Base-by-base conservation (phyloP, 1,140 invertebrate genomes). In the Anagrus nilaparvatae region DNA sequence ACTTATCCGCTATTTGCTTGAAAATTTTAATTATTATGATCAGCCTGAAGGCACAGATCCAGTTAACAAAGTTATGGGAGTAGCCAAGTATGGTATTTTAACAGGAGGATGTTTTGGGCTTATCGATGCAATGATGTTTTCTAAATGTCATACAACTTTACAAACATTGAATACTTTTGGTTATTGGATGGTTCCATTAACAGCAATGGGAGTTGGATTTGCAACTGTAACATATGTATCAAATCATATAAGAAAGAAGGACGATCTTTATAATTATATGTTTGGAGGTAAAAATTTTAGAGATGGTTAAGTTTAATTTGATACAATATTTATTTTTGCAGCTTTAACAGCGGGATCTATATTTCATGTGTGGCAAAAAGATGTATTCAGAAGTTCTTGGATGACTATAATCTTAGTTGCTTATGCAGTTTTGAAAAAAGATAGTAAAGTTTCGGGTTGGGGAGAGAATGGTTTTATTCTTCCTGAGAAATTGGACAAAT, bases 21-120 rank as follows among this genome's bases (percentile, higher is more conserved):
- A 18, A 3, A 36, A 47, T 9, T 46, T 45, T 18, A 46, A 38
- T 4, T 87, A 83, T 52, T 81, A 78, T 56, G 75, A 80, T 53
- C 67, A 75, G n/a, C 82, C 82, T 1, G 81, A 85, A 27, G 82
- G 81, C 0, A 49, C 76, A 36, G 78, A 81, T 54, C 70, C 77
- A 20, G 59, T 74, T 31, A 66, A 74, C 44, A 83, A 84, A 61
- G 55, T 78, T 18, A 62, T 75, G 41, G 73, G 69, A n/a, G 65
- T 71, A 1, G 65, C 67, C 14, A 81, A 78, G 66, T 72, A 72
- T 52, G 72, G 71, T 1, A 43, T 63, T 0, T n/a, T 65, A 1
- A 46, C 59, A 8, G 74, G 76, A 17, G 0, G 39, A 0, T 4
- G 27, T 0, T 14, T 77, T 2, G 63, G 61, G 2, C 25, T 58